These are phyloP conservation scores for Corapipo altera DNA, from an alignment of 2,113 vertebrate species.

Conservation along the genomic window DNA sequence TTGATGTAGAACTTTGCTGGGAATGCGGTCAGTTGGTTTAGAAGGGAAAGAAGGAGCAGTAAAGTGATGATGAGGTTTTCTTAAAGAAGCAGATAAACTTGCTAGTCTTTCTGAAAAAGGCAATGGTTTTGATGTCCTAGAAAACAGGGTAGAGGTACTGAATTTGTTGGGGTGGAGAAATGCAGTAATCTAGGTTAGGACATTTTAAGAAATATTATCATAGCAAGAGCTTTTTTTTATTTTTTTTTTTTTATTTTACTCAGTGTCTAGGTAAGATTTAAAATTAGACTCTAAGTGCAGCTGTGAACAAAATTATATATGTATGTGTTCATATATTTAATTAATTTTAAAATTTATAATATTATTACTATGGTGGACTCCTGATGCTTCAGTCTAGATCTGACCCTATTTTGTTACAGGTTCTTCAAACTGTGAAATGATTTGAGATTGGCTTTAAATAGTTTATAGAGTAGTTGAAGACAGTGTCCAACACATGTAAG, in stretches of 20 bases:
- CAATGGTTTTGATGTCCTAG: neutral
- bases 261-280: neutral
- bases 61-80: neutral
- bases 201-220: neutral
- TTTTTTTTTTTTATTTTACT: neutral
- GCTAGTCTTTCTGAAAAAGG: neutral
- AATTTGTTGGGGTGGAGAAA: neutral
- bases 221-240: neutral
- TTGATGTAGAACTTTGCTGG: neutral
- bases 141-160: neutral
- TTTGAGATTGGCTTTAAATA: neutral
- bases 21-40: neutral
- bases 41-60: neutral
- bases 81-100: neutral
- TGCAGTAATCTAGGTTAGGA: neutral
- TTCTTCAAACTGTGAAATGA: neutral
- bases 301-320: neutral
- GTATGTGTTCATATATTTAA: neutral
- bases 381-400: neutral
- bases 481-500: neutral
- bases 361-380: neutral
- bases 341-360: neutral
- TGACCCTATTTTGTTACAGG: neutral
- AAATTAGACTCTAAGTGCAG: neutral
- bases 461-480: neutral